A percentile compares a stretch with the other conserved stretches of the same genome.
Conservation (phyloP, 2,113 vertebrate genomes). For the Lophius piscatorius region DNA sequence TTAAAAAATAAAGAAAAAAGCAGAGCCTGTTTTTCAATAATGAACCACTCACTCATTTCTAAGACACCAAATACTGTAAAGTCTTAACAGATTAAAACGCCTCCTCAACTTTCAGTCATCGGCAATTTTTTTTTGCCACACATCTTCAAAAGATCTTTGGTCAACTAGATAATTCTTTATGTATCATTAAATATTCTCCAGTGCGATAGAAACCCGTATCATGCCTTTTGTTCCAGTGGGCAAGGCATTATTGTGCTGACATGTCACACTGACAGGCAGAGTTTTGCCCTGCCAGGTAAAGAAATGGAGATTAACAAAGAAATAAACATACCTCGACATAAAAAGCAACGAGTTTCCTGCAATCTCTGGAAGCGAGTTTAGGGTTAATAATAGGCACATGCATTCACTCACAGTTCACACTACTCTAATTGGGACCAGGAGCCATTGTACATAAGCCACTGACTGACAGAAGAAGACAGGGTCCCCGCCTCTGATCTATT, state of each 20-base stretch:
- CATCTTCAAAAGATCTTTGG: too few relatives aligned
- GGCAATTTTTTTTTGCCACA: too few relatives aligned
- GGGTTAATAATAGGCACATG: conserved; percentile 58
- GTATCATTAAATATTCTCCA: too few relatives aligned
- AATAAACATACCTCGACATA: conserved; percentile 46
- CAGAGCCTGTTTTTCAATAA: conserved; percentile 17
- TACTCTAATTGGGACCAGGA: conserved; percentile 57
- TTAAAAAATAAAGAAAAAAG: conserved; percentile 33
- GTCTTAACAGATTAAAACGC: background rate
- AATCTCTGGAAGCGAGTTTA: conserved; percentile 37
- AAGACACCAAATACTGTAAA: conserved; percentile 2
- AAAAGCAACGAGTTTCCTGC: conserved; percentile 37
- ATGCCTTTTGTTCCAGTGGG: too few relatives aligned
- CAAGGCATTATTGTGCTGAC: background rate
- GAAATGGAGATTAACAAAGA: too few relatives aligned
- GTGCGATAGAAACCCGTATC: too few relatives aligned
- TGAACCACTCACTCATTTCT: background rate
- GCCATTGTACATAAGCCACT: conserved; percentile 51
- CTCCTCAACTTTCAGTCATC: background rate
- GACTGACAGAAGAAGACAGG: conserved; percentile 64
- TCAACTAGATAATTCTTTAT: too few relatives aligned
- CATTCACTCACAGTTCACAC: conserved; percentile 42
- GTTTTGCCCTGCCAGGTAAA: conserved; percentile 15
- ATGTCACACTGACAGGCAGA: conserved; percentile 25
- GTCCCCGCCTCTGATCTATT: conserved; percentile 50